Percentiles rank a stretch among this genome's conserved stretches.
Conservation (phyloP, 2,113 vertebrate genomes). For the Aptenodytes forsteri region DNA sequence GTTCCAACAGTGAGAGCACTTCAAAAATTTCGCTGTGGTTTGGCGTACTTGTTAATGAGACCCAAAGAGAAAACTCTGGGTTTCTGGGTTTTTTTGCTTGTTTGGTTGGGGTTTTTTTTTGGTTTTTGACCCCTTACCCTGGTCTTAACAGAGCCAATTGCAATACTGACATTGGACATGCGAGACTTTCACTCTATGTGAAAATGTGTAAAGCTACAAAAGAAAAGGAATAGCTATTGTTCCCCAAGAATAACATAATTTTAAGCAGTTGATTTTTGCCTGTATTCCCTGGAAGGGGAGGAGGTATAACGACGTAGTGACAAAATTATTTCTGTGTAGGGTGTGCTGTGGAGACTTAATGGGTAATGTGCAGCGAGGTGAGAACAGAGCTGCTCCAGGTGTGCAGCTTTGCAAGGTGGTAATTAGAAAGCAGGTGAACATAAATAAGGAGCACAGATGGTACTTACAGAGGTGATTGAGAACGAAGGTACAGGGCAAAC, state of each 20-base stretch:
- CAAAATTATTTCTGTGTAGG: background rate
- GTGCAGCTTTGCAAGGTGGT: background rate
- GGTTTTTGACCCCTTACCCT: accelerated
- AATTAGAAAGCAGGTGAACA: background rate
- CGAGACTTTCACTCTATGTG: background rate
- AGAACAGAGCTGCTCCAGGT: constrained; percentile 1
- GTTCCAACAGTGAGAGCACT: background rate
- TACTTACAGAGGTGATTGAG: background rate
- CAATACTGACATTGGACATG: background rate
- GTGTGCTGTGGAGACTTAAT: background rate
- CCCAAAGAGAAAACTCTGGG: background rate
- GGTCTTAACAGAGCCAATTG: background rate
- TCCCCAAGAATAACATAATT: background rate
- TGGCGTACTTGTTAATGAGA: background rate
- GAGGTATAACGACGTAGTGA: background rate
- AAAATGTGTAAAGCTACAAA: background rate
- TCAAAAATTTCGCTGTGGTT: background rate
- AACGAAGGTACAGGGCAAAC: background rate
- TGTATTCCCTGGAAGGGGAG: background rate
- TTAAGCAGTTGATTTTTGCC: background rate
- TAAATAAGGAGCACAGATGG: background rate
- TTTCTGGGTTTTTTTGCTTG: background rate
- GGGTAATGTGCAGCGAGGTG: background rate
- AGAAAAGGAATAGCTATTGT: background rate
- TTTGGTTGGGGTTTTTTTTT: too few relatives aligned